Conservation (phyloP, 2,888 invertebrate genomes). For the Orthosia cruda region DNA sequence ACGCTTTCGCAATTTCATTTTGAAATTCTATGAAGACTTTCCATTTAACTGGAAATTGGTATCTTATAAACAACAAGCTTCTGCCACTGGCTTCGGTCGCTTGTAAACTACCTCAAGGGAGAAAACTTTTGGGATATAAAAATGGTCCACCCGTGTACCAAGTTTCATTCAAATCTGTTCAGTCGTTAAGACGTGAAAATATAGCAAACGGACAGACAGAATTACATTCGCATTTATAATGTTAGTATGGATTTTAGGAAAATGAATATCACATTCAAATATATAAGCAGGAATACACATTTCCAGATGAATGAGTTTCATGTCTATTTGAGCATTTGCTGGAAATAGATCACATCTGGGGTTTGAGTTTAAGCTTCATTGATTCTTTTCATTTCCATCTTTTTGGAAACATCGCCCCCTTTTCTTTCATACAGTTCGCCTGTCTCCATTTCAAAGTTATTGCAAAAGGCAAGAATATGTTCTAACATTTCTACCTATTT, state of each 20-base stretch:
- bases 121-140: too few relatives aligned
- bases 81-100: too few relatives aligned
- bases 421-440: slow-evolving; percentile 2
- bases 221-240: too few relatives aligned
- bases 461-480: background rate
- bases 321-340: slow-evolving; percentile 38
- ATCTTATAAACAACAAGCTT: background rate
- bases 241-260: background rate
- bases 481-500: slow-evolving; percentile 21
- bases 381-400: slow-evolving; percentile 36
- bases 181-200: too few relatives aligned
- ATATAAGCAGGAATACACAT: slow-evolving; percentile 6
- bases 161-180: too few relatives aligned
- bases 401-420: slow-evolving; percentile 15
- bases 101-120: too few relatives aligned
- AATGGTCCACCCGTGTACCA: too few relatives aligned
- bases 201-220: too few relatives aligned
- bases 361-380: slow-evolving; percentile 39
- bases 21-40: slow-evolving; percentile 9
- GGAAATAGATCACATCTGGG: slow-evolving; percentile 30
- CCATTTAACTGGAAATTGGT: background rate
- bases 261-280: slow-evolving; percentile 23
- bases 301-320: slow-evolving; percentile 48
- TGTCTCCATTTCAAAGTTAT: background rate
- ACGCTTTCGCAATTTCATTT: slow-evolving; percentile 24